Evolutionary conservation across 2,113 vertebrate genomes (phyloP).

Genomic region (Chionomys nivalis): DNA sequence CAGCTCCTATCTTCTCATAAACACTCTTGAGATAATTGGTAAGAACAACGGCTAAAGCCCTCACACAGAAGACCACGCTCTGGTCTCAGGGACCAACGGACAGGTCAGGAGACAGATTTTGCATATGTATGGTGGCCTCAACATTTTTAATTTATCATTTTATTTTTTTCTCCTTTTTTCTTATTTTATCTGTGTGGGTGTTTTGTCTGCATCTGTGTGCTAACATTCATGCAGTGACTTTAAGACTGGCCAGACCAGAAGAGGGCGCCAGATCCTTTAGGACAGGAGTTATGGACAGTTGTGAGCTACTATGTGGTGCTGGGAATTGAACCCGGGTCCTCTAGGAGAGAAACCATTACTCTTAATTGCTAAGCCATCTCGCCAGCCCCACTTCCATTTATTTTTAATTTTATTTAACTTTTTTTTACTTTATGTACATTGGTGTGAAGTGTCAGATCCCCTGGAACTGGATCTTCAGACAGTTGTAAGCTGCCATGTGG

Average conservation of each 20-base stretch:
- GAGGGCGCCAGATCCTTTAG: background rate
- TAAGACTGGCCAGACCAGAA: background rate
- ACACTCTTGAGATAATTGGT: background rate
- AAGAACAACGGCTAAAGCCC: background rate
- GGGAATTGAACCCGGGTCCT: no score
- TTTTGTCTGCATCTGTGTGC: background rate
- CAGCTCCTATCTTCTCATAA: background rate
- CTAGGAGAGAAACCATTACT: no score
- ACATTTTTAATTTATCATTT: background rate
- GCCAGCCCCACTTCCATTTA: no score
- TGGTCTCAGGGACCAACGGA: background rate
- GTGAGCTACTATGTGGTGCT: background rate
- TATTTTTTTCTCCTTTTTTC: background rate
- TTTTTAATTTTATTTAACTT: no score
- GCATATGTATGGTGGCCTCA: no score
- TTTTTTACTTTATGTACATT: no score
- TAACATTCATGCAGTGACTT: background rate
- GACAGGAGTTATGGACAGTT: background rate
- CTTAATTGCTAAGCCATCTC: no score
- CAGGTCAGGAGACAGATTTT: background rate
- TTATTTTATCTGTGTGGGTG: background rate
- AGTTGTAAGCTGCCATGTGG: no score
- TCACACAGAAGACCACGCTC: accelerated
- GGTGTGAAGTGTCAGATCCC: no score
- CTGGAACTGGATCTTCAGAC: no score